Evolutionary conservation across 2,113 vertebrate species (phyloP), one percentile per base, ranked within the genome.

Genomic region (Otus sunia): DNA sequence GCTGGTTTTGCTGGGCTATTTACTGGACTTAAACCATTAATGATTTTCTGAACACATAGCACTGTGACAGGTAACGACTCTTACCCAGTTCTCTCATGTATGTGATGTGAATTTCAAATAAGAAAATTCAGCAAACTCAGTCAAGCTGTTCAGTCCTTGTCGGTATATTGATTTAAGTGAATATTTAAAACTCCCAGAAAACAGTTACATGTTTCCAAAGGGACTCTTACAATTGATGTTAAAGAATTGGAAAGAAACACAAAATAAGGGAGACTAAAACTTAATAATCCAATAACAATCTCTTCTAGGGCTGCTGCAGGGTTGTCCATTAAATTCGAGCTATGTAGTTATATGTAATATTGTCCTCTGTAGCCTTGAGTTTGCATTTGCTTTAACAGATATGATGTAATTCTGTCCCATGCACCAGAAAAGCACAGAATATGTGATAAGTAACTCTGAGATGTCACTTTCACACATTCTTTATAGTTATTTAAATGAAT

Each of bases 151-250:
- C 84, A 83, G 36, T 50, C 75, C n/a, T 83, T 92, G 63, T 89
- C 77, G 60, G 39, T 50, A 15, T 95, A 85, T 89, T 92, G 93
- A 96, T 92, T 93, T 91, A 93, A 91, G 59, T 41, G 68, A 92
- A 68, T 86, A 88, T 90, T 95, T 92, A 83, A 94, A 95, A 89
- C 18, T 66, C 77, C 22, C 64, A 58, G n/a, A 79, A 88, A 82
- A 77, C 19, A 77, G 49, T 25, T 93, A 63, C 15, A 14, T 74
- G 32, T 69, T 80, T 95, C 36, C 50, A 84, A 83, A 93, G 67
- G 53, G 71, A 52, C n/a, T 71, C 36, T 72, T 71, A 86, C 3
- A 87, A 64, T 4, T 86, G 79, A 17, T 68, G 26, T 62, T 74
- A 55, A 95, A 88, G 63, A 87, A 68, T 34, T 62, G n/a, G 27